Evolutionary conservation across 2,797 vertebrate genomes (phyloP), one percentile per base, ranked within the genome.

Genomic region (Acestrorhynchus altus): DNA sequence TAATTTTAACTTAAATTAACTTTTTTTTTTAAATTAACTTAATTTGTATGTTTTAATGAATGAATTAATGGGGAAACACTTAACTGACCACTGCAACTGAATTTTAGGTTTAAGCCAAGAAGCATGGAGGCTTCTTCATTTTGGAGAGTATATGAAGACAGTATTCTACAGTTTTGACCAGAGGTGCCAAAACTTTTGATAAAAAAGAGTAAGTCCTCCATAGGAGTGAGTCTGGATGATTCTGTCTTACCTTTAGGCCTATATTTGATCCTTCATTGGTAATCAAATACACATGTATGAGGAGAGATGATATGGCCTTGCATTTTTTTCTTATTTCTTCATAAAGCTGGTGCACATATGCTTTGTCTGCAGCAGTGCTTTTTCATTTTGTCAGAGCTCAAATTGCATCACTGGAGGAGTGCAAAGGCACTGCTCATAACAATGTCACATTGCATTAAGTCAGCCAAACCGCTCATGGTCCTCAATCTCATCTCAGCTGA

Each of bases 401-500:
- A 85, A 90, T 90, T 77, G 85, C 56, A 84, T 81, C 78, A 65
- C 79, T 61, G 59, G 64, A 81, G 59, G 83, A 76, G 81, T 78
- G 82, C 61, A 76, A 85, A 86, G 86, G 79, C 76, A 35, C 69
- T 28, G 73, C 77, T 88, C 74, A 73, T 86, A 81, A 77, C 81
- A 84, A 81, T 90, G 89, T 88, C 88, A 87, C 82, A 89, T 87
- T 84, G 83, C 79, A 88, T 91, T 86, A 89, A 83, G 75, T 87
- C 82, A 85, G 73, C 42, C 71, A 51, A 77, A 74, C 67, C 82
- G 86, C 81, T 81, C 70, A 76, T 79, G 76, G 77, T 79, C 87
- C 88, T 88, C 89, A 84, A 88, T 91, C 86, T 87, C 87, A 89
- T 83, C 63, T 84, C 83, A 84, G 83, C 86, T 73, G 77, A 88